phyloP scores from a whole-genome alignment of 2,888 invertebrate species.

The Bugulina stolonifera region DNA sequence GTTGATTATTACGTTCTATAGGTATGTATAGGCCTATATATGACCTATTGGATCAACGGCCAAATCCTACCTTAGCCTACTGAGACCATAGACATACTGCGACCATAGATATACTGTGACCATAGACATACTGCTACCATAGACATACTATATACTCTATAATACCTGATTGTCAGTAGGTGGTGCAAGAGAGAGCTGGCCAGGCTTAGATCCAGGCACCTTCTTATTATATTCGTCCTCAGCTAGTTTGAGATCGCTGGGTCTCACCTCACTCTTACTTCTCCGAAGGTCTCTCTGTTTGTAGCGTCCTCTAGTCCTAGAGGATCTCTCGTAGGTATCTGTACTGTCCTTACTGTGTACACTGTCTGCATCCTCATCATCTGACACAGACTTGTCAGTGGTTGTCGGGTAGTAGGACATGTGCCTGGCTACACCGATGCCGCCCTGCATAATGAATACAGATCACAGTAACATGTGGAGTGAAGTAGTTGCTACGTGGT shows the following conservation, averaged over 20 bases:
- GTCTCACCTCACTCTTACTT: slow-evolving; percentile 25
- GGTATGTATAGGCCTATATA: too few species aligned
- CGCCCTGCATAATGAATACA: background rate
- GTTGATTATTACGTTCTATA: too few species aligned
- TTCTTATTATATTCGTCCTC: slow-evolving; percentile 18
- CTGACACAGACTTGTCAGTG: slow-evolving; percentile 20
- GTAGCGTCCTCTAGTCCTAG: slow-evolving; percentile 12
- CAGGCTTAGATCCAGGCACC: background rate
- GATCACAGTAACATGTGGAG: too few species aligned
- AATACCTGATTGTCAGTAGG: background rate
- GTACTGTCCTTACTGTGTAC: slow-evolving; percentile 19
- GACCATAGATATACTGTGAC: too few species aligned
- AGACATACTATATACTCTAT: too few species aligned
- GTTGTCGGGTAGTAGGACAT: slow-evolving; percentile 1
- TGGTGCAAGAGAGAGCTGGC: background rate
- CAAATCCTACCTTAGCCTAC: too few species aligned
- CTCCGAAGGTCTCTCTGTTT: slow-evolving; percentile 18
- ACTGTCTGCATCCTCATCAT: slow-evolving; percentile 21
- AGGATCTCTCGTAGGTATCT: slow-evolving; percentile 2
- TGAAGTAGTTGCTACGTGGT: too few species aligned
- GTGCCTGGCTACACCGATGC: slow-evolving; percentile 3
- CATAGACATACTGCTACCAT: too few species aligned
- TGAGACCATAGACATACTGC: too few species aligned
- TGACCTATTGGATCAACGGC: too few species aligned
- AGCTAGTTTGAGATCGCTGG: slow-evolving; percentile 20